phyloP scores from a whole-genome alignment of 1,140 invertebrate genomes.

The Bemisia tabaci region DNA sequence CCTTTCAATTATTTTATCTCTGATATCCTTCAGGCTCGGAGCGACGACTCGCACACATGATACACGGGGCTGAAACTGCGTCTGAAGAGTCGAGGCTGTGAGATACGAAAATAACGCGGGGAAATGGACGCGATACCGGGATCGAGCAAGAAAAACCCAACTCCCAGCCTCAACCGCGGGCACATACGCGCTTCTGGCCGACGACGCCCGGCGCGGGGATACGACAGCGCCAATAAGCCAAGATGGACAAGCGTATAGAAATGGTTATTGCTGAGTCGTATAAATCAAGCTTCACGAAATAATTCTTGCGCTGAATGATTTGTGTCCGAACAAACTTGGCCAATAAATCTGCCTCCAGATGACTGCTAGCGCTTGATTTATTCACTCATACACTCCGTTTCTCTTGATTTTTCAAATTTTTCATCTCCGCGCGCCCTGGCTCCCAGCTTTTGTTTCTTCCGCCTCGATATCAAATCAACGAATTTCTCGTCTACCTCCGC shows the following conservation, averaged over 20 bases:
- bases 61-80: too few species aligned
- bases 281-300: background rate
- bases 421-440: background rate
- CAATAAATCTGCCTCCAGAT: background rate
- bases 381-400: background rate
- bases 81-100: too few species aligned
- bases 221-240: background rate
- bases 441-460: background rate
- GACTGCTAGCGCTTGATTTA: background rate
- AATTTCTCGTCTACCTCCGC: too few species aligned
- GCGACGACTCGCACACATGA: background rate
- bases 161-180: too few species aligned
- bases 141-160: too few species aligned
- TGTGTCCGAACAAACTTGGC: background rate
- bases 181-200: too few species aligned
- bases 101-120: background rate
- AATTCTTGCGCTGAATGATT: background rate
- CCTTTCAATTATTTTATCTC: background rate
- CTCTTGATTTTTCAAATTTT: background rate
- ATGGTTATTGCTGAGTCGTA: background rate
- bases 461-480: too few species aligned
- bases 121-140: too few species aligned
- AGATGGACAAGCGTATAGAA: background rate
- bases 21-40: background rate
- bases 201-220: too few species aligned